Evolutionary conservation across 64 coral and sea anemone genomes (phyloP).

Genomic region (Montipora foliosa): DNA sequence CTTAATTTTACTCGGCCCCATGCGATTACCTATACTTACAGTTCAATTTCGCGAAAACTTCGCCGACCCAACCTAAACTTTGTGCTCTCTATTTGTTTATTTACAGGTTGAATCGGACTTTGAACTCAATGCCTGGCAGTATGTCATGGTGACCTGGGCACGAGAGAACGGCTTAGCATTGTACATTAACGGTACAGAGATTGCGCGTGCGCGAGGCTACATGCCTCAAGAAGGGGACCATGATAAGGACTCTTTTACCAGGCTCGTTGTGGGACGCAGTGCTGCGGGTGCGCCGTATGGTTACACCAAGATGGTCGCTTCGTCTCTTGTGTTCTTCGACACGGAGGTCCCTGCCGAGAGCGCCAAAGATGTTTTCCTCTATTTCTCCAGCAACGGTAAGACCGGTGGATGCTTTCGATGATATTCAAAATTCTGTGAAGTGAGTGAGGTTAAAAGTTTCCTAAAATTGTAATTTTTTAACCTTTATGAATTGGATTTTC

Average conservation of each 20-base stretch:
- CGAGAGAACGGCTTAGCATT: conserved; percentile 75
- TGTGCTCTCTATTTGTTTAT: neutral
- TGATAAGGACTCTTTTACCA: conserved; percentile 66
- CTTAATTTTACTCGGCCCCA: too few species aligned
- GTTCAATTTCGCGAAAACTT: neutral
- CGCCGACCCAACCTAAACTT: too few species aligned
- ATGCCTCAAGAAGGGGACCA: conserved; percentile 92
- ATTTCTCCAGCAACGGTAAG: conserved; percentile 92
- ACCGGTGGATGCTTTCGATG: neutral
- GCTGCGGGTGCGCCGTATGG: conserved; percentile 81
- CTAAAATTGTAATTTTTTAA: too few species aligned
- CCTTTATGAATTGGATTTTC: too few species aligned
- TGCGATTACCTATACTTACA: too few species aligned
- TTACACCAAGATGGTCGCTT: conserved; percentile 89
- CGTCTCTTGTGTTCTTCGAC: conserved; percentile 93
- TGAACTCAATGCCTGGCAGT: conserved; percentile 82
- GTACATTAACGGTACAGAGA: conserved; percentile 74
- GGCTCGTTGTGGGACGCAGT: conserved; percentile 81
- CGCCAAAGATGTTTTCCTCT: conserved; percentile 85
- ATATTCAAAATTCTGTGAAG: too few species aligned
- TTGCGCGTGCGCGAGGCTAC: conserved; percentile 71
- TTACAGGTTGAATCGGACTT: conserved; percentile 79
- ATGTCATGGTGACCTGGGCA: conserved; percentile 81
- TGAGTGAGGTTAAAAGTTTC: too few species aligned
- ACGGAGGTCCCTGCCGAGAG: conserved; percentile 55